Evolutionary conservation across 1,140 invertebrate genomes (phyloP).

Genomic region (Drosophila watanabei): DNA sequence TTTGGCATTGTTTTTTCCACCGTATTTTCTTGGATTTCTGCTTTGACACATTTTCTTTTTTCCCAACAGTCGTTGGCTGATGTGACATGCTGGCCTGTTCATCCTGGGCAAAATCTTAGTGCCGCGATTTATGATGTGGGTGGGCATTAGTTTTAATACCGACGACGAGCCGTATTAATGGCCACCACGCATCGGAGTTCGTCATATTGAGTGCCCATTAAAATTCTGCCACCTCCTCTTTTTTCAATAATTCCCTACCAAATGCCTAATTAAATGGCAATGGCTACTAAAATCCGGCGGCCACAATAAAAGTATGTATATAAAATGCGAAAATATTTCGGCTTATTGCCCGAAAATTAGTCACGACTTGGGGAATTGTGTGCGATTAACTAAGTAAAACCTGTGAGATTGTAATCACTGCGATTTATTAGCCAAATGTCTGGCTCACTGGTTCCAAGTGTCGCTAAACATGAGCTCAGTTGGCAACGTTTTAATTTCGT

Average conservation of each 20-base stretch:
- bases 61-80: slow-evolving; percentile 10
- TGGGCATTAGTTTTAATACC: slow-evolving; percentile 69
- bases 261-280: slow-evolving; percentile 69
- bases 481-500: slow-evolving; percentile 45
- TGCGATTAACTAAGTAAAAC: slow-evolving; percentile 40
- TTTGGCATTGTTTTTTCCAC: slow-evolving; percentile 58
- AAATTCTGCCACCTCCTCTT: slow-evolving; percentile 34
- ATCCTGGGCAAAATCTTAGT: slow-evolving; percentile 17
- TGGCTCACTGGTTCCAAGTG: slow-evolving; percentile 40
- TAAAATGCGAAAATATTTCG: slow-evolving; percentile 29
- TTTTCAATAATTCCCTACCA: slow-evolving; percentile 18
- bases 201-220: slow-evolving; percentile 64
- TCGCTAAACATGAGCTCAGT: slow-evolving; percentile 42
- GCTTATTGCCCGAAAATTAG: slow-evolving; percentile 32
- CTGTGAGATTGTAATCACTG: slow-evolving; percentile 36
- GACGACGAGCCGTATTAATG: slow-evolving; percentile 24
- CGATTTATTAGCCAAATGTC: slow-evolving; percentile 40
- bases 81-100: slow-evolving; percentile 22
- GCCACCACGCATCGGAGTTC: slow-evolving; percentile 8
- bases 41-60: slow-evolving; percentile 63
- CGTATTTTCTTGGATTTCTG: slow-evolving; percentile 38
- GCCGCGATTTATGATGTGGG: slow-evolving; percentile 32
- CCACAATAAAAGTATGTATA: slow-evolving; percentile 45
- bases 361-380: slow-evolving; percentile 28
- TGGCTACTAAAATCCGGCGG: slow-evolving; percentile 51